Percentiles rank a stretch among this genome's conserved stretches.
Evolutionary conservation across 2,888 invertebrate genomes (phyloP).

Genomic region (Chloroclysta siterata): DNA sequence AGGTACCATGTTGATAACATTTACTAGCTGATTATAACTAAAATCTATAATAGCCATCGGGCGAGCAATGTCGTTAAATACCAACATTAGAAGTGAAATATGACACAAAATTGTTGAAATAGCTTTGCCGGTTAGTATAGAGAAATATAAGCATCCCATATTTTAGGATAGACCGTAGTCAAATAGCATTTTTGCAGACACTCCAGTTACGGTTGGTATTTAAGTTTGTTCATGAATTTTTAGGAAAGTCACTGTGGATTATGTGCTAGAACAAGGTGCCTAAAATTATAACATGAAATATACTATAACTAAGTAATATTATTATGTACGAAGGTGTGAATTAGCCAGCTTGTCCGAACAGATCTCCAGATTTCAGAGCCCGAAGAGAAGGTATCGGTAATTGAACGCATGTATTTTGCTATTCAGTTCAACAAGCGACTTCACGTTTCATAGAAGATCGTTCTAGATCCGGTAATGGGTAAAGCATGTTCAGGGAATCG

Average conservation of each 20-base stretch:
- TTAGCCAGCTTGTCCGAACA: too few relatives aligned
- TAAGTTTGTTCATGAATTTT: neutral
- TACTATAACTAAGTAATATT: too few relatives aligned
- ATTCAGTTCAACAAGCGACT: neutral
- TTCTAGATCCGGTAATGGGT: conserved; percentile 12
- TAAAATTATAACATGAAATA: neutral
- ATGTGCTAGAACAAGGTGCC: neutral
- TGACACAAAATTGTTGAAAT: neutral
- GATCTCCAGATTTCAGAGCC: too few relatives aligned
- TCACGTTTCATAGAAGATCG: neutral
- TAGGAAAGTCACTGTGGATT: neutral
- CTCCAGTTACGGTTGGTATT: neutral
- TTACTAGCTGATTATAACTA: conserved; percentile 3
- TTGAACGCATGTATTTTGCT: neutral
- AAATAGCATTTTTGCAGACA: neutral
- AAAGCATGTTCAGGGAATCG: conserved; percentile 11
- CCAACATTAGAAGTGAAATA: neutral
- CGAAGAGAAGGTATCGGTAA: neutral
- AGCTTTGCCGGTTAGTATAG: neutral
- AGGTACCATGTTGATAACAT: conserved; percentile 18
- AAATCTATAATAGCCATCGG: neutral
- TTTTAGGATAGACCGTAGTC: neutral
- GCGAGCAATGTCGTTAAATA: neutral
- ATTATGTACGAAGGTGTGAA: neutral
- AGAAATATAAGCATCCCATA: neutral